These are phyloP conservation scores for Drosophila mauritiana DNA, from an alignment of 1,140 invertebrate genomes.

Conservation along the genomic window DNA sequence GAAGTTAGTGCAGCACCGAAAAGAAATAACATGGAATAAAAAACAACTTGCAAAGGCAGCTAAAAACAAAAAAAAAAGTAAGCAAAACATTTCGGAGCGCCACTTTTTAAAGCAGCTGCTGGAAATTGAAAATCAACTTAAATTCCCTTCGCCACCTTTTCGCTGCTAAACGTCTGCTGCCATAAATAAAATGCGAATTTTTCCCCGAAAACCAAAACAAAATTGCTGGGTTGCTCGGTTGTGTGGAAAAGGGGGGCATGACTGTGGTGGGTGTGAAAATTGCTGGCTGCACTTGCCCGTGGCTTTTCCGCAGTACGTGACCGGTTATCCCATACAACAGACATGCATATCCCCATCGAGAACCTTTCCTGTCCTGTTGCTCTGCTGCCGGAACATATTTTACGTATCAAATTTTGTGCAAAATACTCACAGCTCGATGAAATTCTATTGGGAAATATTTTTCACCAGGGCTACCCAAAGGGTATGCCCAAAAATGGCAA, in stretches of 20 bases:
- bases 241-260: conserved; percentile 15
- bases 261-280: conserved; percentile 10
- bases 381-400: conserved; percentile 70
- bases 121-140: conserved; percentile 72
- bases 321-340: conserved; percentile 53
- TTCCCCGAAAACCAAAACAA: conserved; percentile 51
- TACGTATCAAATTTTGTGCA: conserved; percentile 75
- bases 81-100: conserved; percentile 56
- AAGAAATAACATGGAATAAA: conserved; percentile 5
- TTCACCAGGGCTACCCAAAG: conserved; percentile 18
- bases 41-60: conserved; percentile 13
- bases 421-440: conserved; percentile 70
- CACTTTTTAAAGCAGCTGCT: conserved; percentile 68
- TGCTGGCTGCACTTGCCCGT: conserved; percentile 30
- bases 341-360: not conserved
- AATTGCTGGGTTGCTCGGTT: conserved; percentile 48
- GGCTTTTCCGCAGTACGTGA: conserved; percentile 60
- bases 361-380: conserved; percentile 29
- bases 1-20: conserved; percentile 56
- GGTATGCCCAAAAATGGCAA: conserved; percentile 25
- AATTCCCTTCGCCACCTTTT: conserved; percentile 31
- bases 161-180: conserved; percentile 69
- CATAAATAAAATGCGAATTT: conserved; percentile 78
- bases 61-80: conserved; percentile 5
- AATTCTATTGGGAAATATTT: conserved; percentile 78